Evolutionary conservation across 2,797 vertebrate genomes (phyloP).

Genomic region (Pangasius krempfi): DNA sequence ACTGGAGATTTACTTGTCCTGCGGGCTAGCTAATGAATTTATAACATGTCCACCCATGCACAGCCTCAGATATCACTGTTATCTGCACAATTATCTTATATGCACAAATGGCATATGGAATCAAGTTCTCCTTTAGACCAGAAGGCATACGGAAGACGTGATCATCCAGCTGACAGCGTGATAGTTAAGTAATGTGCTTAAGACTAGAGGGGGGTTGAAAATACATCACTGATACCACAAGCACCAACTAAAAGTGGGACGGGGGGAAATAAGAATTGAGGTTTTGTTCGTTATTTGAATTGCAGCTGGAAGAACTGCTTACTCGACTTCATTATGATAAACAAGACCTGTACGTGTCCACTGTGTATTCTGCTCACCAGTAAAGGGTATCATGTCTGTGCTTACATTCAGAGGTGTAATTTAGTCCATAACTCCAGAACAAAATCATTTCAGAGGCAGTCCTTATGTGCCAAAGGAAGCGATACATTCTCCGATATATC

Average conservation of each 20-base stretch:
- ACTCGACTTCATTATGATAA: conserved; percentile 13
- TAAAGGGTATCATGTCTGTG: neutral
- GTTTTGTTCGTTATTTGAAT: conserved; percentile 23
- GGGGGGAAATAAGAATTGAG: neutral
- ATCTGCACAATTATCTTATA: neutral
- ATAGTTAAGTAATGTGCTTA: neutral
- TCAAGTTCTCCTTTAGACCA: neutral
- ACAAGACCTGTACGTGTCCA: conserved; percentile 31
- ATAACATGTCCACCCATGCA: neutral
- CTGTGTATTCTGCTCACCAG: conserved; percentile 4
- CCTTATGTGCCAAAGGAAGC: conserved; percentile 30
- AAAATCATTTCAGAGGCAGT: conserved; percentile 8
- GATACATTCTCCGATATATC: conserved; percentile 49
- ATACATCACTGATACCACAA: neutral
- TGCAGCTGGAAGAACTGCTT: conserved; percentile 12
- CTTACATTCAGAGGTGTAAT: conserved; percentile 49
- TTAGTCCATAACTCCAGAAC: neutral
- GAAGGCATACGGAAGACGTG: conserved; percentile 2
- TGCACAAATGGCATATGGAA: neutral
- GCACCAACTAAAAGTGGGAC: neutral
- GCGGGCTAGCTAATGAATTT: neutral
- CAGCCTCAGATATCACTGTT: neutral
- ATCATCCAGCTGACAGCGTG: neutral
- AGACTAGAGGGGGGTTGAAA: neutral
- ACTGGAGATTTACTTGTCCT: neutral